Evolutionary conservation across 2,113 vertebrate genomes (phyloP), one percentile per base, ranked within the genome.

Genomic region (Carettochelys insculpta): DNA sequence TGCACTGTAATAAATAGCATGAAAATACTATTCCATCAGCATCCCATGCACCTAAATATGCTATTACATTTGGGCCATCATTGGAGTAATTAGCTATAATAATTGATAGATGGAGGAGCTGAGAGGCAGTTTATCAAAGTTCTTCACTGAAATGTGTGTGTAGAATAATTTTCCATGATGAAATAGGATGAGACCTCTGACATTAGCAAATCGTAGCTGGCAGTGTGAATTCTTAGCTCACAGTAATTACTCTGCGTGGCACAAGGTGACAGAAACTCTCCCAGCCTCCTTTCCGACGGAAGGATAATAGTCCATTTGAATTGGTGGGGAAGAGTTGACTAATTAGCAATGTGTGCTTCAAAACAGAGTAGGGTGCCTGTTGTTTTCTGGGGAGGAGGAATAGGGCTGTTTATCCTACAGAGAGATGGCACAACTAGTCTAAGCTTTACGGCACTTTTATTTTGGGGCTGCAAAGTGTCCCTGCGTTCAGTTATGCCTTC

Each of bases 391-490:
- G 50, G 88, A 86, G 83, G 86, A 92, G 90, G 38, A 75, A 47
- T 51, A 85, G 58, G 29, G 1, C 48, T 93, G 86, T 94, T 95
- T 95, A 83, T 95, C 85, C 94, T 92, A 45, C 82, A 96, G 92
- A 92, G 87, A 86, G 86, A 80, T 94, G 92, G 90, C 94, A 93
- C 58, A 82, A 89, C 94, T 87, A 88, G 77, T 82, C 48, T 85
- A 92, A 81, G n/a, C 51, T 95, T 95, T 81, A 82, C 94, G 90
- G 31, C 86, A 71, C 93, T 97, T 97, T 97, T 86, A 95, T 95
- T 94, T n/a, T 94, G 83, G 51, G 77, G 48, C 94, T 94, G 92
- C 87, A 89, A 91, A 93, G 90, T 88, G 95, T 78, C 61, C 22
- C 10, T 76, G 81, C 54, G 9, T 79, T 68, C 65, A 61, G 41